Base-by-base conservation (phyloP, 2,113 vertebrate genomes). In the Myrmophylax atrothorax region DNA sequence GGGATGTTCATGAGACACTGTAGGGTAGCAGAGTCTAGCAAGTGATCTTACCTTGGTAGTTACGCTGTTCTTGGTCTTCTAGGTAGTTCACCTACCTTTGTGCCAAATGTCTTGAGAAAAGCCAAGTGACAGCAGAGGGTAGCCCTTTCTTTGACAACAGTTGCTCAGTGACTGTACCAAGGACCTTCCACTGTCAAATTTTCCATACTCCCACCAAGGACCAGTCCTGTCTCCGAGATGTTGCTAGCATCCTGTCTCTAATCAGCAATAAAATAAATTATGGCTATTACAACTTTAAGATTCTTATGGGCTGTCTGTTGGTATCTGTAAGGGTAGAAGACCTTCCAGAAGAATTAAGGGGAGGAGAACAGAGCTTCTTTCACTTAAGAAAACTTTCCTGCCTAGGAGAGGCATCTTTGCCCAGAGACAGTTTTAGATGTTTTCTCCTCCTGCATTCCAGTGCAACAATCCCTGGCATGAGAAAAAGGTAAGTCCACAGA, bases 41-140 rank as follows among this genome's bases (percentile, higher is more conserved):
- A 75, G 15, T 20, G 50, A 90, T 73, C 29, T 85, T 56, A 80
- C 56, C 38, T 78, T 56, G 23, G 38, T 29, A 84, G 33, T 1
- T 1, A 68, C 0, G 0, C 6, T 83, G 53, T 14, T 66, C 33
- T 62, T 35, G 29, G 37, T 73, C 50, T 73, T 64, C 46, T 74
- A 70, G 42, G 12, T 59, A 53, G 26, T 74, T 84, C 68, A 55
- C 19, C 7, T 29, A 50, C 24, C 35, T 74, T 23, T n/a, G 40
- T 70, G 77, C 22, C 42, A 42, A 38, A 10, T 1, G 4, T 38
- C 53, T 24, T 46, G 55, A 79, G 50, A 90, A 80, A 90, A 91
- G 22, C 5, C 69, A 91, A 59, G 20, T 6, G 49, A 49, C 40
- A 90, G 67, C 63, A 25, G 16, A 56, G 26, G n/a, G 20, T 7